Base-by-base conservation (phyloP, 2,888 invertebrate species). In the Alsophila aescularia region DNA sequence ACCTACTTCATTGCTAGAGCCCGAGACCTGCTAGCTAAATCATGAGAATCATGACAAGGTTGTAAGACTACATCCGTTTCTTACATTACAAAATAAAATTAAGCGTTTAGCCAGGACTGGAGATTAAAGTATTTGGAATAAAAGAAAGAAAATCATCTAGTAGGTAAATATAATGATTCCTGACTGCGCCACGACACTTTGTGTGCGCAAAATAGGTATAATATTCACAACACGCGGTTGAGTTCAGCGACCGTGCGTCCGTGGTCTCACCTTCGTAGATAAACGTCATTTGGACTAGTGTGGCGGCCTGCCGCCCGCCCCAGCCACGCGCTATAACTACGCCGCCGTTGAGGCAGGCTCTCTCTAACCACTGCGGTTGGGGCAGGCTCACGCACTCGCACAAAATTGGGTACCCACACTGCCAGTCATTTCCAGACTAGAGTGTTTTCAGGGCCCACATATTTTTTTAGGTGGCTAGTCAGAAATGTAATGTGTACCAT, bases 261-360 rank as follows among this genome's bases (percentile, higher is more conserved):
- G 85, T 69, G 72, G 79, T 74, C 69, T 90, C 89, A 91, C 91
- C 91, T 91, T 87, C 77, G 75, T 85, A 88, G 89, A 88, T 86
- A 87, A 88, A 85, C 85, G 85, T 79, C 85, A 82, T 81, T 81
- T 77, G 73, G 84, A 72, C 75, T 81, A 81, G 79, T 65, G 69
- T 61, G 54, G 39, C 64, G 55, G 39, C 52, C 48, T 43, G 61
- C 47, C 63, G 60, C 66, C 72, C 64, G 32, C 21, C 39, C 44
- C 29, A 41, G 63, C 35, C 45, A 36, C 16, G 45, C 61, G 60
- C 64, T 69, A 65, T 75, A 85, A 83, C 78, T 66, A 61, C 66
- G 8, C 24, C 8, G 59, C 64, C 64, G 57, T 85, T 85, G 80
- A 64, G 83, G 78, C 77, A 86, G 85, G 84, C 79, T 69, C 41